A percentile compares a stretch with the other conserved stretches of the same genome.
phyloP scores from a whole-genome alignment of 1,140 invertebrate species.

The Drosophila malerkotliana region DNA sequence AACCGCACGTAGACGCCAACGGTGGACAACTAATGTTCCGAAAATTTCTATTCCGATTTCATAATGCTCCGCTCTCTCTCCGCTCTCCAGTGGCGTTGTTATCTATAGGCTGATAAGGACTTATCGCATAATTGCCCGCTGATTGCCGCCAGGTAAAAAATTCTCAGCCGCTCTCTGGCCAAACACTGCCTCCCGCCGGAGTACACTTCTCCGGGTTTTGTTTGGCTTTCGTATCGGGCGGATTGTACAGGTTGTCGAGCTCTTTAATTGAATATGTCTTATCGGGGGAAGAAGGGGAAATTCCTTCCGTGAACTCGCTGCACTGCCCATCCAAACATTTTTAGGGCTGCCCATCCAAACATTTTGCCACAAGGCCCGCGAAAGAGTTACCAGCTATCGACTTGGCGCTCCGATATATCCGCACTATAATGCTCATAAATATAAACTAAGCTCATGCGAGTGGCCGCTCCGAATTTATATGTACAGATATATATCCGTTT shows the following conservation, averaged over 20 bases:
- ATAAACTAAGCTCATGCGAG: conserved; percentile 78
- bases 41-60: conserved; percentile 58
- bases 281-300: conserved; percentile 12
- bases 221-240: conserved; percentile 32
- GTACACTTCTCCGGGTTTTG: conserved; percentile 18
- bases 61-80: conserved; percentile 47
- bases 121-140: conserved; percentile 75
- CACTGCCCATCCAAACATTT: conserved; percentile 7
- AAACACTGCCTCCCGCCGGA: conserved; percentile 36
- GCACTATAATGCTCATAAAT: conserved; percentile 84
- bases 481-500: conserved; percentile 47
- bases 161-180: conserved; percentile 28
- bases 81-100: conserved; percentile 21
- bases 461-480: conserved; percentile 54
- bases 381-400: conserved; percentile 38
- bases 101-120: conserved; percentile 66
- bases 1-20: conserved; percentile 63
- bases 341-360: conserved; percentile 2
- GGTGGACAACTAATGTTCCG: conserved; percentile 61
- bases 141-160: conserved; percentile 71
- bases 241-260: conserved; percentile 48
- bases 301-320: conserved; percentile 7
- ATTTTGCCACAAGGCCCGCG: background rate
- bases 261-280: conserved; percentile 52
- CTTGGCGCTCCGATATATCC: conserved; percentile 78